Evolutionary conservation across 2,113 vertebrate genomes (phyloP), one percentile per base, ranked within the genome.

Genomic region (Bettongia penicillata): DNA sequence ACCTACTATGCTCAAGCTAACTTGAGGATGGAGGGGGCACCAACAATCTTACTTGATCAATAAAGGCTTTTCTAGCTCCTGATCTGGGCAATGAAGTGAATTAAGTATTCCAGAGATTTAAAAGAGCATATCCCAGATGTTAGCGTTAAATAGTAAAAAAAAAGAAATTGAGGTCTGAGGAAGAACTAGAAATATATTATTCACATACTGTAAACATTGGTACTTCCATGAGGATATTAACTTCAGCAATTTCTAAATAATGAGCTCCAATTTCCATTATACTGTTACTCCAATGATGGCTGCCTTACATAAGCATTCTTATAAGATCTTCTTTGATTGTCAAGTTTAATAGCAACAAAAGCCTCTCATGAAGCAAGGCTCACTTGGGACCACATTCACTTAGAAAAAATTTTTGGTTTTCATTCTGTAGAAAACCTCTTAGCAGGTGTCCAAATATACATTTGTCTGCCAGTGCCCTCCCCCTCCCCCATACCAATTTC

Each of bases 131-230:
- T 43, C 19, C 68, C 14, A 23, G n/a, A 84, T 84, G 43, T 84
- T 84, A 84, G n/a, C 43, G 19, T 43, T 84, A 84, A 43, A 23
- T 43, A n/a, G n/a, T 23, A 84, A 43, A n/a, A 84, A n/a, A 84
- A 84, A 84, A 43, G 16, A 23, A 84, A 43, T 84, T 23, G n/a
- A 89, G 28, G 23, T 16, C 19, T 52, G 9, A 26, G 92, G 53
- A 95, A 95, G 94, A 31, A 37, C 57, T 94, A 5, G 7, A 90
- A 96, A 94, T 77, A 94, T 8, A 53, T 92, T 50, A 84, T 89
- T 93, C 94, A 50, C 4, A 96, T 57, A 94, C 93, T 51, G 0
- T 9, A 93, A 91, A 25, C 47, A 52, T 89, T 47, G 25, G 22
- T 55, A 55, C 93, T 96, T 91, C 48, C 90, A 37, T 90, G 52